phyloP scores from a whole-genome alignment of 2,113 vertebrate species.

The Struthio camelus region DNA sequence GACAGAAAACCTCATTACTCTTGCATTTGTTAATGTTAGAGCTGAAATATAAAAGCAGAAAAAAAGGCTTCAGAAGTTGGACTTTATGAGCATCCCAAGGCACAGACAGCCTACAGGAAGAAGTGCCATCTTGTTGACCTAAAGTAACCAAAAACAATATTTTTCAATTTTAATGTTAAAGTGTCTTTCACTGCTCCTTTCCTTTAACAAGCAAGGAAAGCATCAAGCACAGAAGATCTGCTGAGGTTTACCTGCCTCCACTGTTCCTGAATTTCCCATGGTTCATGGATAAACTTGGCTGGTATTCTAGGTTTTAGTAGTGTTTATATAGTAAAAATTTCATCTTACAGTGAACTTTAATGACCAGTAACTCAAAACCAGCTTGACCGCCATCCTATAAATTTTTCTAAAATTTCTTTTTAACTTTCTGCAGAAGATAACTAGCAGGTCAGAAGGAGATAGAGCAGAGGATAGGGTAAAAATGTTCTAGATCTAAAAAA shows the following conservation, averaged over 20 bases:
- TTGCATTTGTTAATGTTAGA: slow-evolving; percentile 59
- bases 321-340: slow-evolving; percentile 48
- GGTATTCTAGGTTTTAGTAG: background rate
- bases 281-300: slow-evolving; percentile 21
- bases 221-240: background rate
- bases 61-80: slow-evolving; percentile 39
- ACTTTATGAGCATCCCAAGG: slow-evolving; percentile 8
- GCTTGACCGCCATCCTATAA: slow-evolving; percentile 2
- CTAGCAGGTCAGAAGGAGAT: background rate
- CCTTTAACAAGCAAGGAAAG: background rate
- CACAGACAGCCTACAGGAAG: slow-evolving; percentile 41
- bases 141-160: slow-evolving; percentile 11
- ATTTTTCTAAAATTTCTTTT: slow-evolving; percentile 3
- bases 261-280: background rate
- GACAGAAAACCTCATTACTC: slow-evolving; percentile 61
- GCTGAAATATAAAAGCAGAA: slow-evolving; percentile 50
- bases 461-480: background rate
- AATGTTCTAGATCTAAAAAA: background rate
- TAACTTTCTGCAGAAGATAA: slow-evolving; percentile 21
- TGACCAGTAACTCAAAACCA: slow-evolving; percentile 46
- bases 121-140: slow-evolving; percentile 46
- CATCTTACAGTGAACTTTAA: slow-evolving; percentile 45
- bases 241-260: slow-evolving; percentile 17
- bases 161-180: background rate
- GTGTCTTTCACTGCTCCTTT: background rate